Conservation (phyloP, 2,113 vertebrate genomes). For the Rhagologus leucostigma region DNA sequence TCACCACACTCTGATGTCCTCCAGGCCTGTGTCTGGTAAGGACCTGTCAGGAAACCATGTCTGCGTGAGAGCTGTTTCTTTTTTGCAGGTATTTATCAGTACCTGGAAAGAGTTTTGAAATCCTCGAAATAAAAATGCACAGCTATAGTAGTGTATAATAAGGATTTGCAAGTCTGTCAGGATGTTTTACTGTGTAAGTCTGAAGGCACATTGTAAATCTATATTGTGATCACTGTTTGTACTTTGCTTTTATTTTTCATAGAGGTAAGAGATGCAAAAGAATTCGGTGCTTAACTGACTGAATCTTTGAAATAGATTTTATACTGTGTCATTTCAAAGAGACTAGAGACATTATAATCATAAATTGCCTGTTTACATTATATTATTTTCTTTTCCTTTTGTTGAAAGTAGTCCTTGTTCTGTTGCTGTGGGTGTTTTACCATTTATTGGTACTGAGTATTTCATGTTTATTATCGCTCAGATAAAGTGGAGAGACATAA, state of each 20-base stretch:
- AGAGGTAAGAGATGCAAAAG: not conserved
- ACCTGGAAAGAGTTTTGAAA: not conserved
- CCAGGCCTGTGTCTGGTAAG: not conserved
- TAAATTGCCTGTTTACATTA: not conserved
- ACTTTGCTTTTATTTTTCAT: not conserved
- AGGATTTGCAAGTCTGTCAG: not conserved
- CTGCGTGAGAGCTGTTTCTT: fast-evolving
- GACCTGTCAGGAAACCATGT: not conserved
- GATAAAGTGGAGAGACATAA: not conserved
- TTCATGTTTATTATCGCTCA: not conserved
- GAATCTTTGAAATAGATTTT: not conserved
- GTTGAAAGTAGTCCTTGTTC: not conserved
- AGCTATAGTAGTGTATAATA: not conserved
- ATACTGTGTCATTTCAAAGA: not conserved
- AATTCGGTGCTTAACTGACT: not conserved
- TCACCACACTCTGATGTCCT: not conserved
- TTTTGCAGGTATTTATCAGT: not conserved
- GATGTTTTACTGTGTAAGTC: not conserved
- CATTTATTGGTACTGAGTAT: not conserved
- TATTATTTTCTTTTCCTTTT: not conserved
- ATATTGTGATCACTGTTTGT: not conserved
- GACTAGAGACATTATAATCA: not conserved
- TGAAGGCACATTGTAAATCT: not conserved
- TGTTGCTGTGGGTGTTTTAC: not conserved
- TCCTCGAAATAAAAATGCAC: not conserved